Conservation (phyloP, 2,888 invertebrate species). For the Cephalotes varians region DNA sequence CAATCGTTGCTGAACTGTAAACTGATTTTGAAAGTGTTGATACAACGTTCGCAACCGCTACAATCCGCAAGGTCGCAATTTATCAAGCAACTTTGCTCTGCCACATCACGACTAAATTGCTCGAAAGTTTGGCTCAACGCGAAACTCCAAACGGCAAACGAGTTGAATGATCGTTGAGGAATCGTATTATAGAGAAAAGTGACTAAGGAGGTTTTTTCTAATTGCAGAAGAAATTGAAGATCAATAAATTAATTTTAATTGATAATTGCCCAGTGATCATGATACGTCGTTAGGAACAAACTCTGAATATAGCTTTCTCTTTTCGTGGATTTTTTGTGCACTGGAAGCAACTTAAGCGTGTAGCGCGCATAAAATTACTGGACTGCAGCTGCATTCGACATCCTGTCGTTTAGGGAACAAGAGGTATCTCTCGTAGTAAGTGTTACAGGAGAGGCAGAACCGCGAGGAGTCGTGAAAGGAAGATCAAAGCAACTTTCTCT, state of each 20-base stretch:
- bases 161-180: conserved; percentile 11
- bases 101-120: background rate
- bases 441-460: conserved; percentile 7
- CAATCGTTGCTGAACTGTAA: conserved; percentile 2
- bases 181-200: background rate
- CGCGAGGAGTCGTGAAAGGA: conserved; percentile 41
- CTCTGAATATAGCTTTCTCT: background rate
- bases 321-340: background rate
- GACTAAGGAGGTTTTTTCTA: background rate
- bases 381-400: conserved; percentile 13
- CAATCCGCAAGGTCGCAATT: background rate
- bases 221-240: background rate
- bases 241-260: conserved; percentile 3
- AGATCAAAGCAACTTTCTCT: conserved; percentile 33
- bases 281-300: background rate
- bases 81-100: conserved; percentile 6
- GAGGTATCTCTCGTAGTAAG: conserved; percentile 3
- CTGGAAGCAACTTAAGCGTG: background rate
- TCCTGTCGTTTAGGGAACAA: conserved; percentile 12
- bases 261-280: background rate
- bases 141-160: background rate
- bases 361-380: conserved; percentile 10
- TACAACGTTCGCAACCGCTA: conserved; percentile 3
- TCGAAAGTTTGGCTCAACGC: background rate
- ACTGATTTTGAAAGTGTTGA: conserved; percentile 16